Evolutionary conservation across 2,113 vertebrate species (phyloP), one percentile per base, ranked within the genome.

Genomic region (Fulica atra): DNA sequence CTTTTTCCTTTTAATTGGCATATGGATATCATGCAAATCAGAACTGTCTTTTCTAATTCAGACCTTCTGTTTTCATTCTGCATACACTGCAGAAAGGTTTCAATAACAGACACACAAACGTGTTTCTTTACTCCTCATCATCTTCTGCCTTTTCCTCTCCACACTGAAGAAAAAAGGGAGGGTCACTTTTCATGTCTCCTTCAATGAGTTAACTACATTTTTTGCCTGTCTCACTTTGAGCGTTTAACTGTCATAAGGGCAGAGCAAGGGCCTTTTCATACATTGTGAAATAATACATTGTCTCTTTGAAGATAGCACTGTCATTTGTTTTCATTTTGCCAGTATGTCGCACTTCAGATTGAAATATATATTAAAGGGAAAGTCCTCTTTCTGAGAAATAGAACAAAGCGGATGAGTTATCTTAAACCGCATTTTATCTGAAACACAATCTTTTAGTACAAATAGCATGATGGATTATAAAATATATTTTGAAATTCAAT

Each of bases 261-360:
- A 97, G 77, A 96, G 26, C 64, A 92, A 83, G 81, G 76, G 33
- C 64, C 61, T 93, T 95, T 97, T 97, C 94, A 96, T 97, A 74
- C 54, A 96, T 97, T 98, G 97, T 96, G 92, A 97, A 98, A 97
- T 97, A 98, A 97, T 95, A 64, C 81, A 86, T 96, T 97, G 93
- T 98, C 95, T 97, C 93, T 96, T 97, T 95, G 87, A 89, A 97
- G 86, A 93, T 89, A 97, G 88, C 76, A 80, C 83, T 93, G 85
- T 89, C 97, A 97, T 98, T 98, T 98, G 88, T 98, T 98, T 98
- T 98, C 97, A 98, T 98, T 98, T 97, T 68, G 61, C 87, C 91
- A 90, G 93, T 57, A 93, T 13, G 6, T 96, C 64, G 4, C 61
- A 97, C 80, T 95, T 97, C 86, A 97, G 90, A 98, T 96, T 97